Conservation (phyloP, 2,797 vertebrate genomes). For the Taeniopygia guttata region DNA sequence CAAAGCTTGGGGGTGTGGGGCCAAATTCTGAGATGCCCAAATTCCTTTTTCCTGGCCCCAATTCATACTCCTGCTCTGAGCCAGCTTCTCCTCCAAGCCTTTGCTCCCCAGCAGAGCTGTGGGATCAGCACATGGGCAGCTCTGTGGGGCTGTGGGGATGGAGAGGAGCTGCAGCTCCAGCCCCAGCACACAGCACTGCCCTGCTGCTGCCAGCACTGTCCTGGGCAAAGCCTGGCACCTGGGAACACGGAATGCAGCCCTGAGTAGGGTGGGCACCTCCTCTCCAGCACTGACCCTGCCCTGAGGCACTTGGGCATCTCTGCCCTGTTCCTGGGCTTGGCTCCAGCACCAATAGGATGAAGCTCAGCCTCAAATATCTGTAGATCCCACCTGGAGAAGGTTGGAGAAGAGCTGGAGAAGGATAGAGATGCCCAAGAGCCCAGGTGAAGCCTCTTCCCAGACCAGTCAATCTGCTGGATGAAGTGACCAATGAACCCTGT, state of each 20-base stretch:
- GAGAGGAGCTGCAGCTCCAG: neutral
- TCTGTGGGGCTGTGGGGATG: neutral
- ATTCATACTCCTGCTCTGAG: neutral
- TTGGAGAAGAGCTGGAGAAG: neutral
- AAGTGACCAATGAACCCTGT: neutral
- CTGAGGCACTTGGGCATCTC: accelerated
- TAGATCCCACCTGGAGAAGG: neutral
- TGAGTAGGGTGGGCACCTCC: neutral
- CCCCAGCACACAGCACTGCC: neutral
- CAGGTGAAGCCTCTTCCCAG: neutral
- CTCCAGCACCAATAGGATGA: neutral
- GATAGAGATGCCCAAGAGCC: neutral
- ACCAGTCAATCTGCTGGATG: neutral
- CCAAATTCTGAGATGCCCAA: accelerated
- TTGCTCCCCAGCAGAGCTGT: neutral
- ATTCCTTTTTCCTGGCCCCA: neutral
- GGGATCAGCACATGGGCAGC: neutral
- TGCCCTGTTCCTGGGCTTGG: neutral
- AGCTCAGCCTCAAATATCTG: neutral
- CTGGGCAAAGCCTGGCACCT: neutral
- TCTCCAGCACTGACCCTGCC: neutral
- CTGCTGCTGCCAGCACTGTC: neutral
- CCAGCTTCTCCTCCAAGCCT: neutral
- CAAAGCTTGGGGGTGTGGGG: neutral
- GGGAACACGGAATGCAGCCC: neutral